Evolutionary conservation across 2,888 invertebrate genomes (phyloP), one percentile per base, ranked within the genome.

Genomic region (Odontocolon sp.): DNA sequence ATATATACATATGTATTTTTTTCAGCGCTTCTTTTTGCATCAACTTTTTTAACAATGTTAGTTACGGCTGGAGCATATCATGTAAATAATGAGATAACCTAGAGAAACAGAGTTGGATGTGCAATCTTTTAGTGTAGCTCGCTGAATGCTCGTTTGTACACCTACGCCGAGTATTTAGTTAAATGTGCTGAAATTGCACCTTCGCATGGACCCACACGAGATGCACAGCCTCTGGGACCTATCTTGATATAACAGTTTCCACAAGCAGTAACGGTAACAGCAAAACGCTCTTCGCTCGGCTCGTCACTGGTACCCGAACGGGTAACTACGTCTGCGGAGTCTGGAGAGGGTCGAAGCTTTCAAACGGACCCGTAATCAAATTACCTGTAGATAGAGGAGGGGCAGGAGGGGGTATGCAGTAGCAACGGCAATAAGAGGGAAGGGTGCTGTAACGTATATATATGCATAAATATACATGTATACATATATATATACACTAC

Each of bases 311-410:
- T 63, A 52, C 50, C 67, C 33, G 38, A 40, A 50, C 68, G 64
- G 70, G 73, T 69, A 76, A 78, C 72, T 77, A 63, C 57, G 69
- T 70, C 74, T 61, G 42, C 36, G 59, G 40, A 47, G 59, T 56
- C 63, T 33, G 57, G 52, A 67, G 63, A 69, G 74, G 74, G 74
- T 70, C 67, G 77, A 77, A 80, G 81, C 81, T 81, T 80, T 81
- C 81, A 81, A 81, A 81, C 77, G 78, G 72, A 68, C 42, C 74
- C 28, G 50, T 81, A 80, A 81, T 81, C 36, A 52, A 81, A 77
- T 81, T 81, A 81, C 67, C 57, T 14, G 23, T 40, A n/a, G n/a
- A n/a, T n/a, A n/a, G 14, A 16, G 66, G 23, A 21, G 23, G 45
- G 45, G 45, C 8, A 8, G 6, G 5, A 8, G 36, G 11, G 36